phyloP scores from a whole-genome alignment of 1,140 invertebrate species.

The Calephelis virginiensis region DNA sequence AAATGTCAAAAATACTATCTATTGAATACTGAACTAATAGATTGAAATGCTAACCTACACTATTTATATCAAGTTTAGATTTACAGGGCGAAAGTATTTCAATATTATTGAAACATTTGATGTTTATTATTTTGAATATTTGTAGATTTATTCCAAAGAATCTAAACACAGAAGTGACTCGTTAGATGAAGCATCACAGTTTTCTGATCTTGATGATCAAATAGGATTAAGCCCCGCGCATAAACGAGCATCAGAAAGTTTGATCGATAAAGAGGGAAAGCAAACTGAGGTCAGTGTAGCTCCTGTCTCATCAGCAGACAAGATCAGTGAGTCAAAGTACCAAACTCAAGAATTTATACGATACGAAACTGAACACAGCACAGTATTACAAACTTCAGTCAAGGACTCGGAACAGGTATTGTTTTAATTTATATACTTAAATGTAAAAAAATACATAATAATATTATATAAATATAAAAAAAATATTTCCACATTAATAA shows the following conservation, averaged over 20 bases:
- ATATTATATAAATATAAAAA: constrained; percentile 16
- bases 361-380: constrained; percentile 61
- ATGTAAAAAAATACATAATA: neutral
- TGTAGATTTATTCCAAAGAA: constrained; percentile 58
- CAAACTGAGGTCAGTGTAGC: constrained; percentile 24
- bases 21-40: too few relatives aligned
- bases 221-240: constrained; percentile 67
- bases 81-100: neutral
- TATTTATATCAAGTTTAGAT: neutral
- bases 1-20: too few relatives aligned
- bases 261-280: constrained; percentile 16
- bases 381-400: constrained; percentile 31
- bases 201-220: constrained; percentile 77
- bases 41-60: too few relatives aligned
- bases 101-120: too few relatives aligned
- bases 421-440: neutral
- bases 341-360: constrained; percentile 62
- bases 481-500: neutral
- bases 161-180: constrained; percentile 74
- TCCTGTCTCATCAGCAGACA: constrained; percentile 18
- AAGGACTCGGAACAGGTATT: constrained; percentile 13
- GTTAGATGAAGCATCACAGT: constrained; percentile 75
- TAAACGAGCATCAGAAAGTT: constrained; percentile 45
- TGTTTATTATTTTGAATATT: constrained; percentile 12
- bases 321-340: constrained; percentile 31